These are phyloP conservation scores for Anastrepha obliqua DNA, from an alignment of 1,140 invertebrate genomes.

Conservation along the genomic window DNA sequence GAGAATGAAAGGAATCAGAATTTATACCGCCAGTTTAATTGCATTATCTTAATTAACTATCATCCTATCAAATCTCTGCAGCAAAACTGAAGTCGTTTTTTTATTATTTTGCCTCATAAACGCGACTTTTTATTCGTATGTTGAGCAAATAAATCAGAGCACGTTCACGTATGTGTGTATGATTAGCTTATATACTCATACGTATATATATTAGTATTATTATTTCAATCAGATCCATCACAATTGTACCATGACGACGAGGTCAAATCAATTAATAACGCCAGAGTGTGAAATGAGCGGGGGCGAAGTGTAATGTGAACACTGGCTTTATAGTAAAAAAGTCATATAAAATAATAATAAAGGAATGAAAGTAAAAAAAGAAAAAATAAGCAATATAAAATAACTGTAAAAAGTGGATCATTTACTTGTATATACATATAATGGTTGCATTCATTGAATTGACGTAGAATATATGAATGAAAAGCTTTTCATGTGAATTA, in stretches of 20 bases:
- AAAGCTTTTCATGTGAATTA: not conserved
- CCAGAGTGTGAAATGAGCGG: not conserved
- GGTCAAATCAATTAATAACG: constrained; percentile 39
- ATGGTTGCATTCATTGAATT: not conserved
- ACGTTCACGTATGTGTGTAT: too few relatives aligned
- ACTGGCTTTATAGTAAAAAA: not conserved
- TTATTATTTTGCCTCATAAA: too few relatives aligned
- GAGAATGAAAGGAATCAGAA: too few relatives aligned
- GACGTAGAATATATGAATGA: constrained; percentile 4
- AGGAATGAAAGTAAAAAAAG: not conserved
- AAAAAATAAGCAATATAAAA: not conserved
- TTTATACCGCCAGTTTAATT: too few relatives aligned
- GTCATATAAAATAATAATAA: not conserved
- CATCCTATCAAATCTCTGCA: too few relatives aligned
- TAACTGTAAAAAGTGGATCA: not conserved
- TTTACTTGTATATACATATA: not conserved
- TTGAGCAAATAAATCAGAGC: too few relatives aligned
- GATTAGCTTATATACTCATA: not conserved
- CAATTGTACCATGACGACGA: constrained; percentile 33
- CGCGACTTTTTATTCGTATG: too few relatives aligned
- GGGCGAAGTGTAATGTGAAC: not conserved
- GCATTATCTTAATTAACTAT: too few relatives aligned
- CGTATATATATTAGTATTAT: not conserved
- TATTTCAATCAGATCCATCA: constrained; percentile 16
- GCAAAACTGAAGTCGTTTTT: too few relatives aligned